Percentiles rank a stretch among this genome's conserved stretches.
Evolutionary conservation across 2,797 vertebrate genomes (phyloP).

Genomic region (Sebastes cheni): DNA sequence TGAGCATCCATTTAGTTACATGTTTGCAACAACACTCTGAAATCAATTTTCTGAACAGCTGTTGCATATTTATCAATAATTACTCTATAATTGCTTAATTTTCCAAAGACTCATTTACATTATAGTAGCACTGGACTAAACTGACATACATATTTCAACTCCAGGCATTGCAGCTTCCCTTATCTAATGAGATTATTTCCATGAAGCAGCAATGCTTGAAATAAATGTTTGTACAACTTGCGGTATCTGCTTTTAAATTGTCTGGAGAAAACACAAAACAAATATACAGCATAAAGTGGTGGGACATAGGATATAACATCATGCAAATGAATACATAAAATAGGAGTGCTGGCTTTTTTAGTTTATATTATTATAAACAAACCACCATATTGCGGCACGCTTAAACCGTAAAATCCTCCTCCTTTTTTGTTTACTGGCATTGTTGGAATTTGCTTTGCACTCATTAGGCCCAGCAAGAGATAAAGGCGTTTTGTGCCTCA

Average conservation of each 20-base stretch:
- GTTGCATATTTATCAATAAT: constrained; percentile 46
- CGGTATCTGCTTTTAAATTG: neutral
- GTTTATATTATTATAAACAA: constrained; percentile 3
- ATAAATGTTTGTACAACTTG: neutral
- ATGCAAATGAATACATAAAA: constrained; percentile 8
- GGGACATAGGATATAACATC: neutral
- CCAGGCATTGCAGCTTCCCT: neutral
- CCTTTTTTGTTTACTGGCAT: neutral
- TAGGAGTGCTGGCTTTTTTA: neutral
- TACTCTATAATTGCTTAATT: constrained; percentile 15
- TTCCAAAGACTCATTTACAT: constrained; percentile 31
- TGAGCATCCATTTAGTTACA: neutral
- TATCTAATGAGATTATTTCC: constrained; percentile 22
- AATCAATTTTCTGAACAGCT: constrained; percentile 22
- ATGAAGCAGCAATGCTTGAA: neutral
- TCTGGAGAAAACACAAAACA: neutral
- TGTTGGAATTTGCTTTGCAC: constrained; percentile 20
- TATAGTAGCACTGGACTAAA: constrained; percentile 2
- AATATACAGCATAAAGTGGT: neutral
- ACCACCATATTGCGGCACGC: neutral
- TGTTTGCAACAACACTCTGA: neutral
- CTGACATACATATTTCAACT: constrained; percentile 6
- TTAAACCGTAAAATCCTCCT: neutral
- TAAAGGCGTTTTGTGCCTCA: constrained; percentile 26
- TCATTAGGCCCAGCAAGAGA: constrained; percentile 33